Evolutionary conservation across 1,140 invertebrate species (phyloP), one percentile per base, ranked within the genome.

Genomic region (Maconellicoccus hirsutus): DNA sequence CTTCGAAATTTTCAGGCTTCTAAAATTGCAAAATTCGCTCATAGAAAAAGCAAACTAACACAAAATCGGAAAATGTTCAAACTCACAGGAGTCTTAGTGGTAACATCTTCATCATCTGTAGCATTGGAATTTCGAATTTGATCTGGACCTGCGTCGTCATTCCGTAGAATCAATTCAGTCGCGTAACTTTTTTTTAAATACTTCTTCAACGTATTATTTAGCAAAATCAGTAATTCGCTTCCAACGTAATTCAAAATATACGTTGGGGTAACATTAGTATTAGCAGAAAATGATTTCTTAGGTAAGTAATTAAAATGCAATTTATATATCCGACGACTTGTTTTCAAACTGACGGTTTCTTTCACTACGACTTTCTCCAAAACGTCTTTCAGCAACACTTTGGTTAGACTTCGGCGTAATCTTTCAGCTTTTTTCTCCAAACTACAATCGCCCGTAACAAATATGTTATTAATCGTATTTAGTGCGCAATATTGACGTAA

Each of bases 371-470:
- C 84, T 74, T 86, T 85, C 76, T 92, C 86, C 59, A 94, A 76
- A 25, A 98, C 87, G 80, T 96, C 85, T 10, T 84, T 79, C 1
- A 98, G 78, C 0, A 85, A 85, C 0, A 96, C 90, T 75, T 85
- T 85, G 21, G 86, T 94, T 0, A 98, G 80, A 72, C 85, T 85
- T 27, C 86, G 80, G 72, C 85, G 82, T 7, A 94, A 74, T 73
- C 82, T 85, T 73, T 92, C 88, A 0, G 91, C 83, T 76, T 84
- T 81, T 59, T 84, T 83, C 27, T 83, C 80, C 14, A 87, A 75
- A 23, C 74, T 76, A 19, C 22, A 71, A 69, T 42, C 71, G n/a
- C n/a, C n/a, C n/a, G n/a, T n/a, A n/a, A n/a, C n/a, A n/a, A n/a
- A n/a, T n/a, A n/a, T n/a, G n/a, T n/a, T n/a, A n/a, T n/a, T n/a